These are phyloP conservation scores for Andricus curvator DNA, from an alignment of 2,888 invertebrate genomes.

Conservation along the genomic window DNA sequence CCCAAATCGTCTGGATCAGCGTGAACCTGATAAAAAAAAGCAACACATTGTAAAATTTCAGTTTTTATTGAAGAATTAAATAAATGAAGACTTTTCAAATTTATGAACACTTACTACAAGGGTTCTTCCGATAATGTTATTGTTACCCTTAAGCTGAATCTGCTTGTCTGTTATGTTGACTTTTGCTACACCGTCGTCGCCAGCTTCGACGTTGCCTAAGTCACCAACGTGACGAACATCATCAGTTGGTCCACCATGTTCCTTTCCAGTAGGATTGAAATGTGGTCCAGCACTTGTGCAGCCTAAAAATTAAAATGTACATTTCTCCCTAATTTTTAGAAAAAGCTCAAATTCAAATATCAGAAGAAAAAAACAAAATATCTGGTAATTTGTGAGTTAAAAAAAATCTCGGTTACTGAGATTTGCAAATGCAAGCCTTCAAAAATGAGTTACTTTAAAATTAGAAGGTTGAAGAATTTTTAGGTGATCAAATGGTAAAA, in stretches of 20 bases:
- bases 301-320: slow-evolving; percentile 57
- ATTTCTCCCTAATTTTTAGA: not conserved
- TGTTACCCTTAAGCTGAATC: slow-evolving; percentile 85
- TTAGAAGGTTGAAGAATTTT: no score
- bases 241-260: slow-evolving; percentile 91
- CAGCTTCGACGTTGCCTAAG: slow-evolving; percentile 90
- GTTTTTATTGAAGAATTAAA: not conserved
- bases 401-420: no score
- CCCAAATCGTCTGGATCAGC: slow-evolving; percentile 96
- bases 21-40: slow-evolving; percentile 81
- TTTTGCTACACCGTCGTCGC: slow-evolving; percentile 83
- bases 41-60: slow-evolving; percentile 1
- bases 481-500: no score
- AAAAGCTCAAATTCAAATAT: not conserved
- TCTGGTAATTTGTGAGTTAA: no score
- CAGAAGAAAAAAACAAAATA: no score
- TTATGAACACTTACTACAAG: slow-evolving; percentile 81
- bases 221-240: slow-evolving; percentile 92
- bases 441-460: no score
- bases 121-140: slow-evolving; percentile 91
- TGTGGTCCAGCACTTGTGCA: slow-evolving; percentile 97
- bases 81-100: not conserved
- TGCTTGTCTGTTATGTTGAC: slow-evolving; percentile 83
- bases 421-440: no score
- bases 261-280: slow-evolving; percentile 90